Percentiles rank a stretch among this genome's conserved stretches.
Evolutionary conservation across 1,140 invertebrate genomes (phyloP).

Genomic region (Oedothorax gibbosus): DNA sequence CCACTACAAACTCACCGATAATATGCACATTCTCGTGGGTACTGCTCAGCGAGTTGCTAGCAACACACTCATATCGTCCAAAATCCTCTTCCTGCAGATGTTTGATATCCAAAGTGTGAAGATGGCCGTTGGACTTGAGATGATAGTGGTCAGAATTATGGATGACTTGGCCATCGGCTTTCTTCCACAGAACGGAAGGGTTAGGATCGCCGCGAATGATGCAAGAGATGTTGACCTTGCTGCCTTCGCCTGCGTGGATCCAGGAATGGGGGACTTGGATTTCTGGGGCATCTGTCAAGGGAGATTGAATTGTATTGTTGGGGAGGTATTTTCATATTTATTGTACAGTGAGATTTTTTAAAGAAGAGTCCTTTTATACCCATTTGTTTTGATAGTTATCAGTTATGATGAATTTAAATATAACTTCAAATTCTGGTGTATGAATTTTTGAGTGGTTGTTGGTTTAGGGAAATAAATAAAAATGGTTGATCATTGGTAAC

Average conservation of each 20-base stretch:
- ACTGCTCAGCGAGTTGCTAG: conserved; percentile 83
- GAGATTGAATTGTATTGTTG: too few relatives aligned
- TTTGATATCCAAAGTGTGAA: conserved; percentile 23
- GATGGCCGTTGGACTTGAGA: conserved; percentile 17
- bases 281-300: conserved; percentile 50
- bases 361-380: too few relatives aligned
- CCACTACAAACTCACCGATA: conserved; percentile 45
- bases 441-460: too few relatives aligned
- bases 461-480: too few relatives aligned
- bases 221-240: conserved; percentile 53
- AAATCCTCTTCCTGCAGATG: conserved; percentile 75
- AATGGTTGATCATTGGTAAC: too few relatives aligned
- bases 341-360: too few relatives aligned
- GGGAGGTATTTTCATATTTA: too few relatives aligned
- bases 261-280: conserved; percentile 38
- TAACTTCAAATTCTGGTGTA: too few relatives aligned
- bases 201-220: conserved; percentile 33
- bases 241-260: conserved; percentile 51
- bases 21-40: conserved; percentile 36
- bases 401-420: too few relatives aligned
- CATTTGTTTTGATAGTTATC: too few relatives aligned
- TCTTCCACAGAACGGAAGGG: conserved; percentile 54
- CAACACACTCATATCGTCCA: conserved; percentile 90
- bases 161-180: conserved; percentile 34
- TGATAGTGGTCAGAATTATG: conserved; percentile 40